Conservation (phyloP, 2,113 vertebrate species). For the Albula glossodonta region DNA sequence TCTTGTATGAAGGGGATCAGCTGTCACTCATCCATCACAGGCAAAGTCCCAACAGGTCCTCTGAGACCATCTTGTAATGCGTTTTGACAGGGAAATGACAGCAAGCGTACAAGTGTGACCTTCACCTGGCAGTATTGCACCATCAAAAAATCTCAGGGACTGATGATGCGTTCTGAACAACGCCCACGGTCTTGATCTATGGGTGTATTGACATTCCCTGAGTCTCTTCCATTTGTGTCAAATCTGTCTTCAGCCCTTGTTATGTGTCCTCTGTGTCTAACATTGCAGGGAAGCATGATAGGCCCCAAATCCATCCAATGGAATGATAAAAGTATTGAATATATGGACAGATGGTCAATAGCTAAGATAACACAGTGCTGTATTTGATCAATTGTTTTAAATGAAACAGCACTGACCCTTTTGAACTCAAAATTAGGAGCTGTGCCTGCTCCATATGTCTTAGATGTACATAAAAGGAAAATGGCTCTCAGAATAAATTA, state of each 20-base stretch:
- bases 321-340: conserved; percentile 29
- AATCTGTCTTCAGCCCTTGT: conserved; percentile 62
- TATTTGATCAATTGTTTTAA: not conserved
- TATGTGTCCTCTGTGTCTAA: conserved; percentile 57
- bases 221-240: conserved; percentile 65
- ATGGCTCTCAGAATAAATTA: too few relatives aligned
- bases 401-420: not conserved
- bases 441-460: too few relatives aligned
- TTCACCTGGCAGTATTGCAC: conserved; percentile 67
- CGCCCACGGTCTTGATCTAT: conserved; percentile 69
- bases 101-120: conserved; percentile 64
- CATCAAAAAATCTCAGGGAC: conserved; percentile 59
- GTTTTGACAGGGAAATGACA: conserved; percentile 72
- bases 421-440: not conserved
- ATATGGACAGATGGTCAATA: conserved; percentile 41
- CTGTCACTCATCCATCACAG: conserved; percentile 73
- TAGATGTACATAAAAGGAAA: too few relatives aligned
- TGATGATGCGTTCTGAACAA: conserved; percentile 54
- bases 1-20: conserved; percentile 36
- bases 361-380: not conserved
- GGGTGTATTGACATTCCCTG: conserved; percentile 68
- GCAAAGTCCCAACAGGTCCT: conserved; percentile 47
- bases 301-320: not conserved
- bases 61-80: conserved; percentile 60
- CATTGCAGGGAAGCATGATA: conserved; percentile 53